A percentile compares a stretch with the other conserved stretches of the same genome.
Evolutionary conservation across 2,113 vertebrate genomes (phyloP).

Genomic region (Cromileptes altivelis): DNA sequence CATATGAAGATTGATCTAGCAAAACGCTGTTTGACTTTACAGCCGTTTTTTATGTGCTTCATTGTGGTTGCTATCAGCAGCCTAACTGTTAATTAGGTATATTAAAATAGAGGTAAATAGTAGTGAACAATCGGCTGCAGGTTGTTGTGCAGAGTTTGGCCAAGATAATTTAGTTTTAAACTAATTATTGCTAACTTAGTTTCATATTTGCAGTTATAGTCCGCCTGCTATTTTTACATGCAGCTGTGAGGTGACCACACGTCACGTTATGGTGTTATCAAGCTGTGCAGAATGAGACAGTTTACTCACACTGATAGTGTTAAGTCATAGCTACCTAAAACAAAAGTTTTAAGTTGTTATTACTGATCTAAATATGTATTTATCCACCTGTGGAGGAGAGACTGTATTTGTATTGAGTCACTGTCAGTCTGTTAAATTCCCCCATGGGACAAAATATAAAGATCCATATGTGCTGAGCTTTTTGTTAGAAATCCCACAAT

Average conservation of each 20-base stretch:
- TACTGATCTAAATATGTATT: neutral
- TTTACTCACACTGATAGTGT: neutral
- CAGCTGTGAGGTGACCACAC: neutral
- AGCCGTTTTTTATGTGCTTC: neutral
- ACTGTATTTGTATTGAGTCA: too few relatives aligned
- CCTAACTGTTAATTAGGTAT: too few relatives aligned
- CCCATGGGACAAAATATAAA: neutral
- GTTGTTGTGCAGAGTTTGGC: too few relatives aligned
- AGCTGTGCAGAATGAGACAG: neutral
- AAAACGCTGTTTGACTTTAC: neutral
- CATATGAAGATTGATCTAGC: rapidly evolving
- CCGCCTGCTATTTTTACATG: neutral
- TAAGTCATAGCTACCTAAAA: neutral
- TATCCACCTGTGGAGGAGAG: too few relatives aligned
- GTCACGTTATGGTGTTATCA: neutral
- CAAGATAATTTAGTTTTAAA: neutral
- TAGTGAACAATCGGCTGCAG: neutral
- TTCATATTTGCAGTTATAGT: neutral
- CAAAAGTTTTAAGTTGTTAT: neutral
- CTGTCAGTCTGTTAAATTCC: neutral
- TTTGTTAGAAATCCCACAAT: neutral
- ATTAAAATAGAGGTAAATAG: too few relatives aligned
- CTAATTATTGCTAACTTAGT: neutral
- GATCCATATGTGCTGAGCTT: neutral
- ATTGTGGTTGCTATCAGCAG: neutral